Conservation (phyloP, 1,140 invertebrate genomes). For the Nasonia vitripennis region DNA sequence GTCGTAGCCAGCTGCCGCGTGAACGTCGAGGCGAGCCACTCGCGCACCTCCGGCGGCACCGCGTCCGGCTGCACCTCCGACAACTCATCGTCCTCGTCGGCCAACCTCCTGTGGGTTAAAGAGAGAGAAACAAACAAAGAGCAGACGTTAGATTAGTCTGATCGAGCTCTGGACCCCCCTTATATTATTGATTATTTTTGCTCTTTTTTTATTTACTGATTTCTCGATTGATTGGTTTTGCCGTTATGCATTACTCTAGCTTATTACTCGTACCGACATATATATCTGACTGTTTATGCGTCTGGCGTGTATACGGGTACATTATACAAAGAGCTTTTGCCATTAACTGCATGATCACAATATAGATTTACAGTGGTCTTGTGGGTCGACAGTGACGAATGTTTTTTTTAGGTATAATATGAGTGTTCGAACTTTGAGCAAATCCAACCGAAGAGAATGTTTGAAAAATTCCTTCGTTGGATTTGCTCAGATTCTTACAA, state of each 20-base stretch:
- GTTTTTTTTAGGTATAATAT: slow-evolving; percentile 14
- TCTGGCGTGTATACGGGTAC: background rate
- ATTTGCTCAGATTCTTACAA: background rate
- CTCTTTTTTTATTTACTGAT: background rate
- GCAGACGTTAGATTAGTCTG: slow-evolving; percentile 13
- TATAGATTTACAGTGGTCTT: background rate
- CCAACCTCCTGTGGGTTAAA: slow-evolving; percentile 77
- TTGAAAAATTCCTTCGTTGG: background rate
- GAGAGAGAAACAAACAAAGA: slow-evolving; percentile 19
- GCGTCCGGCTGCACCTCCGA: slow-evolving; percentile 97
- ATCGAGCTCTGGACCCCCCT: background rate
- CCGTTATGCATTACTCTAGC: background rate
- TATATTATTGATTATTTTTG: background rate
- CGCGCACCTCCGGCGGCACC: slow-evolving; percentile 95
- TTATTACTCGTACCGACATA: background rate
- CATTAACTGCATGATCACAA: slow-evolving; percentile 1
- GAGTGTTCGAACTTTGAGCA: background rate
- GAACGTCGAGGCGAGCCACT: slow-evolving; percentile 98
- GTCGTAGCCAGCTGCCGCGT: slow-evolving; percentile 90
- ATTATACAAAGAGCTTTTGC: background rate
- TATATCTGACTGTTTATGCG: background rate
- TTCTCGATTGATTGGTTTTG: background rate
- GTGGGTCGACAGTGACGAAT: slow-evolving; percentile 9
- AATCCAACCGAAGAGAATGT: background rate
- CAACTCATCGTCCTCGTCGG: slow-evolving; percentile 94